phyloP scores from a whole-genome alignment of 2,797 vertebrate genomes.

The Garrulus glandarius region DNA sequence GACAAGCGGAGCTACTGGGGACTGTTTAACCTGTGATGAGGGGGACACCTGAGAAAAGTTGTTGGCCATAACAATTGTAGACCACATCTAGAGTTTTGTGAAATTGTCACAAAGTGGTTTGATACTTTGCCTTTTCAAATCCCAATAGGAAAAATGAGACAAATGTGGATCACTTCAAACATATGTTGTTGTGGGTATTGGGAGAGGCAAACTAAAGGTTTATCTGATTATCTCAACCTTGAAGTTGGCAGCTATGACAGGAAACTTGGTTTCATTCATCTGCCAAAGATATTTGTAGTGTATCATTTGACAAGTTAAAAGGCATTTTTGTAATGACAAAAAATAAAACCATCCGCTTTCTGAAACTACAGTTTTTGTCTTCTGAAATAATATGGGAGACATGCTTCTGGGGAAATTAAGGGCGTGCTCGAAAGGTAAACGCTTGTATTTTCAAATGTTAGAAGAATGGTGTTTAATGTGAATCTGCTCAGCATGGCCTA shows the following conservation, averaged over 20 bases:
- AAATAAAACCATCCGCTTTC: conserved; percentile 52
- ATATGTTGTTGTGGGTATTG: conserved; percentile 33
- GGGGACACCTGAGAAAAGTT: neutral
- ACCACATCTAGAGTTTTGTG: neutral
- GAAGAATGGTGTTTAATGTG: neutral
- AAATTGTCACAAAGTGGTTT: neutral
- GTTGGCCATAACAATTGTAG: neutral
- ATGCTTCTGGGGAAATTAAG: neutral
- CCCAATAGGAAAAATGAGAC: neutral
- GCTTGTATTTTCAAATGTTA: conserved; percentile 14
- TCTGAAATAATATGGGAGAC: neutral
- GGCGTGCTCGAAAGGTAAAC: neutral
- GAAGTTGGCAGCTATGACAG: conserved; percentile 51
- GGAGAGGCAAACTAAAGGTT: conserved; percentile 48
- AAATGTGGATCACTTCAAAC: conserved; percentile 1
- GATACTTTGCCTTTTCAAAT: neutral
- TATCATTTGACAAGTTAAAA: conserved; percentile 39
- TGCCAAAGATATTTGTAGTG: conserved; percentile 49
- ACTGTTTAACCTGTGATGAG: neutral
- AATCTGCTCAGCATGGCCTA: neutral
- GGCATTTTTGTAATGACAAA: conserved; percentile 55
- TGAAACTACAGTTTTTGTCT: conserved; percentile 5
- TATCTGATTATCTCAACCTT: conserved; percentile 62
- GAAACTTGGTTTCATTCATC: conserved; percentile 52
- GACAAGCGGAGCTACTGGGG: neutral